phyloP scores from a whole-genome alignment of 2,888 invertebrate species.

The Nineta flava region DNA sequence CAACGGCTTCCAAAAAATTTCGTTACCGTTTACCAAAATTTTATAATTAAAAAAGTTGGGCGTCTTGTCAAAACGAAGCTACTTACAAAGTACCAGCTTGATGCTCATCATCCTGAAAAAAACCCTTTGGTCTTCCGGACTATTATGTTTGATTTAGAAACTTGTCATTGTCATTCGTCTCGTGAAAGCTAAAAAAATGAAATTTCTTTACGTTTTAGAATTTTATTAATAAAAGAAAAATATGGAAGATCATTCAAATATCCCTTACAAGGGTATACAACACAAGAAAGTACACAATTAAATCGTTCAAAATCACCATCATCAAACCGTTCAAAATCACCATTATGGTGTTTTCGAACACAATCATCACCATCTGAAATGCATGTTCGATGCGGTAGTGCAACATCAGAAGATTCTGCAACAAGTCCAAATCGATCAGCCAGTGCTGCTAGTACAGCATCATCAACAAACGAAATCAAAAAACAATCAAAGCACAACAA shows the following conservation, averaged over 20 bases:
- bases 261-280: neutral
- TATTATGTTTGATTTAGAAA: no score
- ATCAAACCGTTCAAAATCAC: neutral
- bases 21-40: no score
- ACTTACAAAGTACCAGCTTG: no score
- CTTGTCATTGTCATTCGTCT: no score
- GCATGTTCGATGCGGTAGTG: neutral
- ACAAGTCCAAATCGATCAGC: neutral
- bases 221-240: neutral
- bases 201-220: neutral
- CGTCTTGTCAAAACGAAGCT: no score
- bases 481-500: neutral
- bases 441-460: neutral
- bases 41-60: no score
- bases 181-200: no score
- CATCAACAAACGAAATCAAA: neutral
- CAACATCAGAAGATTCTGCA: neutral
- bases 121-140: no score
- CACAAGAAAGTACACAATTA: no score
- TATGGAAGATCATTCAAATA: neutral
- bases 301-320: no score
- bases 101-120: no score
- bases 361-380: neutral
- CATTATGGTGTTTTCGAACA: slow-evolving; percentile 1
- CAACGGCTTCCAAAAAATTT: no score